phyloP scores from a whole-genome alignment of 2,888 invertebrate species.

The Diarsia brunnea region DNA sequence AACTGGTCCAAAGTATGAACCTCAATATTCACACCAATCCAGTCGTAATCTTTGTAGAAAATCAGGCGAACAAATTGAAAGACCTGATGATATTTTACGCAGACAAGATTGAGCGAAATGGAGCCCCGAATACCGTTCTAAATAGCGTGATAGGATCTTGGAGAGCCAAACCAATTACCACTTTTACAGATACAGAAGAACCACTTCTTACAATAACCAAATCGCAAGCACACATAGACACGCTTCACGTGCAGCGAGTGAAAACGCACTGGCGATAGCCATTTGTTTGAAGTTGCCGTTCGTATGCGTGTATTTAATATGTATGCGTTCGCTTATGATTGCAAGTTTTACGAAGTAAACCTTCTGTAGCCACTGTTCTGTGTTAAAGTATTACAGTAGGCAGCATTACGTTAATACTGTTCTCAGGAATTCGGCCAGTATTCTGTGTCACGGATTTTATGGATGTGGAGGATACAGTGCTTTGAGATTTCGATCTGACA shows the following conservation, averaged over 20 bases:
- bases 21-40: slow-evolving; percentile 24
- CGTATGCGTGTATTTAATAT: neutral
- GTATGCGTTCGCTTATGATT: too few relatives aligned
- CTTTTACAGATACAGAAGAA: slow-evolving; percentile 2
- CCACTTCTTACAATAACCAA: neutral
- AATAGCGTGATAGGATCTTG: slow-evolving; percentile 59
- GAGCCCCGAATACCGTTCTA: slow-evolving; percentile 54
- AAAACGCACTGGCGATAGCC: neutral
- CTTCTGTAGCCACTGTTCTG: neutral
- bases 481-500: slow-evolving; percentile 6
- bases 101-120: slow-evolving; percentile 46
- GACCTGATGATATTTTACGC: slow-evolving; percentile 44
- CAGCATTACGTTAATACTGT: slow-evolving; percentile 28
- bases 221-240: neutral
- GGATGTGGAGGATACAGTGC: neutral
- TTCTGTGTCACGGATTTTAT: slow-evolving; percentile 29
- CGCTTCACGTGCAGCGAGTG: neutral
- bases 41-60: slow-evolving; percentile 33
- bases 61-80: slow-evolving; percentile 56
- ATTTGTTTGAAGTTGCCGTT: neutral
- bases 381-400: slow-evolving; percentile 20
- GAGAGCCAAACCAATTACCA: slow-evolving; percentile 37
- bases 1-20: neutral
- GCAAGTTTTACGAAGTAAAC: neutral
- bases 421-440: slow-evolving; percentile 20